Base-by-base conservation (phyloP, 2,797 vertebrate species). In the Mus spretus region DNA sequence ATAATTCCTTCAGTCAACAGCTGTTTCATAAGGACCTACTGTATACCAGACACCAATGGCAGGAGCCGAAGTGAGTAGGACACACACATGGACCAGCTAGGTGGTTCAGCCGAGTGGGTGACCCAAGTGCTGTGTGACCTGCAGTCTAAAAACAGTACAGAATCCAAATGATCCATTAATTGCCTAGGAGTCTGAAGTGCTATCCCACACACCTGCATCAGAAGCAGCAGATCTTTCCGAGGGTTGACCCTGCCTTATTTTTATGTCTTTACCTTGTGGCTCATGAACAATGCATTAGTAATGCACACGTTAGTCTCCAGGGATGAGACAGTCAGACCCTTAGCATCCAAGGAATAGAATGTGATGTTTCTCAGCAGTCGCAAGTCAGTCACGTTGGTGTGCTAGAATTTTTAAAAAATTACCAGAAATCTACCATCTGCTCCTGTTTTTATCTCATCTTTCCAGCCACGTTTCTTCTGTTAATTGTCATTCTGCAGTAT, bases 371-470 rank as follows among this genome's bases (percentile, higher is more conserved):
- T 93, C 6, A 96, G 83, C 11, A 92, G 67, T 95, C 95, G 96
- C 89, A 85, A 83, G 80, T 44, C 88, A 83, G 90, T 97, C 93
- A 59, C 75, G 50, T 95, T 97, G 75, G 10, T 94, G n/a, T 94
- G 88, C 40, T 95, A 61, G 88, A 95, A 88, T 90, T 83, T 92
- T 96, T 95, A 11, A 75, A 61, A 90, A 96, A 55, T 95, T 95
- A 95, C 6, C 77, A 95, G 90, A 94, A 97, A 97, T 95, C 96
- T 95, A 77, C 97, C 97, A 98, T 98, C 97, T 98, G 97, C 50
- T 95, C 37, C 80, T 98, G 96, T 92, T 93, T 83, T 87, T 97
- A 96, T 94, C 70, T 91, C 91, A 96, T 93, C 77, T 14, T 3
- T 34, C 94, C 97, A 50, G 24, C 65, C 28, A 97, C 0, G 0